phyloP scores from a whole-genome alignment of 2,113 vertebrate genomes.

The Microtus oregoni region DNA sequence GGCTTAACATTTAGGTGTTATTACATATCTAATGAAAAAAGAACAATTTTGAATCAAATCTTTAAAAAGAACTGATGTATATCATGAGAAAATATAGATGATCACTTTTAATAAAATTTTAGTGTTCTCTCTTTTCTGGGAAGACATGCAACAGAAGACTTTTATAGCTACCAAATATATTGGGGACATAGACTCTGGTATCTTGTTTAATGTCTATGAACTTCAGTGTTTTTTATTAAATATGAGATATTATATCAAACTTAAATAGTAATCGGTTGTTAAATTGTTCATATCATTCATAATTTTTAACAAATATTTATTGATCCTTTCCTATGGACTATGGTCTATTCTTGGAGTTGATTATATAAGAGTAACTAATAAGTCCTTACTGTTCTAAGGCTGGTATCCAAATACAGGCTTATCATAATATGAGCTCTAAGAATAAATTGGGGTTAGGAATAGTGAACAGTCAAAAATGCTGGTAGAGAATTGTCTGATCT shows the following conservation, averaged over 20 bases:
- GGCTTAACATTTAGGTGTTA: background rate
- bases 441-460: background rate
- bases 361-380: background rate
- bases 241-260: background rate
- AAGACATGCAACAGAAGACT: background rate
- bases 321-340: background rate
- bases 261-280: background rate
- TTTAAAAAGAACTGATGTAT: background rate
- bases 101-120: slow-evolving; percentile 24
- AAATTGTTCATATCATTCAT: slow-evolving; percentile 6
- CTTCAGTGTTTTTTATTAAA: background rate
- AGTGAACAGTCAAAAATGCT: background rate
- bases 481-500: background rate
- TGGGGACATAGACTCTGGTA: background rate
- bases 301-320: slow-evolving; percentile 18
- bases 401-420: background rate
- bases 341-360: background rate
- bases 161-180: background rate
- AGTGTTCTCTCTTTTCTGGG: background rate
- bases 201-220: background rate
- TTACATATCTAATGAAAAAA: background rate
- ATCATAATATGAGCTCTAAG: background rate
- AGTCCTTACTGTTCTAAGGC: background rate
- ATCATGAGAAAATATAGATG: slow-evolving; percentile 2
- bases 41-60: background rate